These are phyloP conservation scores for Tortrix viridana DNA, from an alignment of 2,888 invertebrate genomes.

Conservation along the genomic window DNA sequence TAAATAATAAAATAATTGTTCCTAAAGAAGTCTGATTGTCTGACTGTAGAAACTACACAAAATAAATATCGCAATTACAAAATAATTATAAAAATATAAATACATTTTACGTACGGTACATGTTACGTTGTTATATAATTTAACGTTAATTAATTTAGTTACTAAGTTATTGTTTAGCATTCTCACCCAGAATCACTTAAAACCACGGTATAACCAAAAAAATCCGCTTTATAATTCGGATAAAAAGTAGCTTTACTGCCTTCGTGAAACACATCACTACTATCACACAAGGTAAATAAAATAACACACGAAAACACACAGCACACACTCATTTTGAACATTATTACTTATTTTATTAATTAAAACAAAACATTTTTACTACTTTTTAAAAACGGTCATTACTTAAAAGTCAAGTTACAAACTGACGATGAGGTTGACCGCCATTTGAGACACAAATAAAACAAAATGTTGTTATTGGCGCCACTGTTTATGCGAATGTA, in stretches of 20 bases:
- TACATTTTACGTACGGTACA: too few species aligned
- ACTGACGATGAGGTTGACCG: constrained; percentile 18
- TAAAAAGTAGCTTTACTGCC: constrained; percentile 57
- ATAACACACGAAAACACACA: constrained; percentile 7
- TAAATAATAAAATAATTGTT: too few species aligned
- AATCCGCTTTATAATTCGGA: constrained; percentile 51
- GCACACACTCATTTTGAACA: constrained; percentile 2
- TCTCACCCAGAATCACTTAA: constrained; percentile 58
- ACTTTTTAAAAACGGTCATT: constrained; percentile 4
- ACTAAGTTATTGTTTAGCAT: too few species aligned
- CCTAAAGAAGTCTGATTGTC: too few species aligned
- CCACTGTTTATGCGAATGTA: constrained; percentile 1
- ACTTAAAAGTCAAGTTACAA: neutral
- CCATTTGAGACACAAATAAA: neutral
- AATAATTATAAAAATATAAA: too few species aligned
- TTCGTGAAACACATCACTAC: constrained; percentile 59
- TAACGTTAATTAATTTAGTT: too few species aligned
- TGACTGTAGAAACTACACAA: too few species aligned
- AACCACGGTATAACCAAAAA: constrained; percentile 66
- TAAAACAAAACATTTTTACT: neutral
- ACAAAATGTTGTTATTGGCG: neutral
- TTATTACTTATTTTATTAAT: neutral
- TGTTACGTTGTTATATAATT: too few species aligned
- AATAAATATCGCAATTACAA: too few species aligned
- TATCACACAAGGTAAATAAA: constrained; percentile 15